phyloP scores from a whole-genome alignment of 2,888 invertebrate genomes.

The Zaprionus bogoriensis region DNA sequence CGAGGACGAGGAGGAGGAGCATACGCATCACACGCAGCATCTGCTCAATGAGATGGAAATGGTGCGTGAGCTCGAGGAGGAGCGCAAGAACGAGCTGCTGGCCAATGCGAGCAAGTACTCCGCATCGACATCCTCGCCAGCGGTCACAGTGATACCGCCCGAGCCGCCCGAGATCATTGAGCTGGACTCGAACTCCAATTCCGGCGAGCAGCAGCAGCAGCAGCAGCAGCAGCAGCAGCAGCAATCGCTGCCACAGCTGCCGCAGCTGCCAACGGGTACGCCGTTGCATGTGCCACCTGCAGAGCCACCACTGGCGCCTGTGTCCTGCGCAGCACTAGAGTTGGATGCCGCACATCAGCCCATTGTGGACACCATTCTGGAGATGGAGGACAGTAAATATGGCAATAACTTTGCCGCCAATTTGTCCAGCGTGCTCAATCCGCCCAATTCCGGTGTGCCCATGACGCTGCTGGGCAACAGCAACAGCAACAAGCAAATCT shows the following conservation, averaged over 20 bases:
- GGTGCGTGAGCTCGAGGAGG: constrained; percentile 76
- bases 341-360: constrained; percentile 66
- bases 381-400: constrained; percentile 79
- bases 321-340: constrained; percentile 41
- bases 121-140: constrained; percentile 76
- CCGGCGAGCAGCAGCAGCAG: constrained; percentile 49
- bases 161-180: constrained; percentile 81
- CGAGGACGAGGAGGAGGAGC: constrained; percentile 70
- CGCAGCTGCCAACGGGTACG: constrained; percentile 9
- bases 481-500: constrained; percentile 54
- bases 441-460: constrained; percentile 66
- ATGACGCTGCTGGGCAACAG: constrained; percentile 40
- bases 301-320: neutral
- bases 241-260: constrained; percentile 28
- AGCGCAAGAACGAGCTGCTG: constrained; percentile 73
- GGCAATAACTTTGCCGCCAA: constrained; percentile 55
- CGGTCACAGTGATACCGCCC: constrained; percentile 73
- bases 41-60: constrained; percentile 79
- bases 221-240: constrained; percentile 20
- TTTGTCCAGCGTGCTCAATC: constrained; percentile 65
- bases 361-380: constrained; percentile 79
- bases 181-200: constrained; percentile 80
- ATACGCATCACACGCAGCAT: constrained; percentile 79
- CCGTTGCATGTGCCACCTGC: constrained; percentile 7
- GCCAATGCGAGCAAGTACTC: constrained; percentile 77